Evolutionary conservation across 2,888 invertebrate genomes (phyloP).

Genomic region (Apotomis capreana): DNA sequence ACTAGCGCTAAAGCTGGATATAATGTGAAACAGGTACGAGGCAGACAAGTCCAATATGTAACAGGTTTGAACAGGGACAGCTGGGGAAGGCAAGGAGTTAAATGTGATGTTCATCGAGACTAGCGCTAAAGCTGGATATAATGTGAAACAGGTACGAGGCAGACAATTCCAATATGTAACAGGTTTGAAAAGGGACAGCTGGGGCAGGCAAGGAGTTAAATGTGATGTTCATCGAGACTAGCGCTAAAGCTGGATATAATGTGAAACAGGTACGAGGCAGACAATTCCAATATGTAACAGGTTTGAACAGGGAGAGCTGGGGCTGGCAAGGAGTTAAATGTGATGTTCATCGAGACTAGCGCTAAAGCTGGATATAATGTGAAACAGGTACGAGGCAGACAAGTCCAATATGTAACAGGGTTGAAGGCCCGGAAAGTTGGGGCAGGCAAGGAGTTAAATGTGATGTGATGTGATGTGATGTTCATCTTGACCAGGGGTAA

Average conservation of each 20-base stretch:
- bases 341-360: neutral
- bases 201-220: too few relatives aligned
- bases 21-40: conserved; percentile 97
- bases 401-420: too few relatives aligned
- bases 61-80: neutral
- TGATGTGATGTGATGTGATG: too few relatives aligned
- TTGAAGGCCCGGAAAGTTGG: too few relatives aligned
- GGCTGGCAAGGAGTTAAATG: neutral
- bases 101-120: neutral
- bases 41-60: neutral
- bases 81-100: neutral
- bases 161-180: too few relatives aligned
- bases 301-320: neutral
- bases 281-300: neutral
- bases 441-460: too few relatives aligned
- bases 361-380: neutral
- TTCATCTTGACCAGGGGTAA: conserved; percentile 94
- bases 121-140: neutral
- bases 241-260: conserved; percentile 97
- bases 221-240: conserved; percentile 83
- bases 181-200: too few relatives aligned
- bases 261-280: conserved; percentile 92
- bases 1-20: conserved; percentile 98
- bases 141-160: too few relatives aligned
- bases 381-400: too few relatives aligned